Conservation (phyloP, 2,888 invertebrate species). For the Hemicrepidius hirtus region DNA sequence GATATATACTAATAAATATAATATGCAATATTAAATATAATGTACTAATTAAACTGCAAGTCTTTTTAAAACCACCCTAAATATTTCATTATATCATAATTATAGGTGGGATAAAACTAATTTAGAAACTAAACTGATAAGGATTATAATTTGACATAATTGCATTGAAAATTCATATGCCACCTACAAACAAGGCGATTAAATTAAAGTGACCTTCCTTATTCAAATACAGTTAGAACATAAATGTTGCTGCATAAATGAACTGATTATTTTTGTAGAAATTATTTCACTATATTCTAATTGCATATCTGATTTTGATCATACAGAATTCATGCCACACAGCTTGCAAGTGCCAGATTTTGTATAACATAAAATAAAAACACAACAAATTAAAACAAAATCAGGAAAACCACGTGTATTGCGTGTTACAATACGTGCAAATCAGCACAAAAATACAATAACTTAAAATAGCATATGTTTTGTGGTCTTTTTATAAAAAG, state of each 20-base stretch:
- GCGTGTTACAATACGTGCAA: constrained; percentile 61
- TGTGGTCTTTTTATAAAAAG: constrained; percentile 41
- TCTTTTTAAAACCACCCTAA: too few relatives aligned
- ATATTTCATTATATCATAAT: too few relatives aligned
- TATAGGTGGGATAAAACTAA: too few relatives aligned
- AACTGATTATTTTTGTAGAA: too few relatives aligned
- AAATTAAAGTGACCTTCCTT: too few relatives aligned
- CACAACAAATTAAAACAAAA: constrained; percentile 58
- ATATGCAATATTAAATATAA: constrained; percentile 29
- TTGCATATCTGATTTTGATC: constrained; percentile 46
- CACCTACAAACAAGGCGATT: too few relatives aligned
- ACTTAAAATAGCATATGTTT: constrained; percentile 59
- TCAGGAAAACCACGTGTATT: constrained; percentile 51
- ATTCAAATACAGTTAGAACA: too few relatives aligned
- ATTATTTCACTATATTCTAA: not conserved
- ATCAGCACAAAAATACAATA: constrained; percentile 60
- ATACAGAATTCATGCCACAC: constrained; percentile 52
- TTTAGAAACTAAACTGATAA: too few relatives aligned
- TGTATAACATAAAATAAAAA: constrained; percentile 61
- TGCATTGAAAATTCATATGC: too few relatives aligned
- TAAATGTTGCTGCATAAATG: too few relatives aligned
- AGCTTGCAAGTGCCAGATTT: constrained; percentile 55
- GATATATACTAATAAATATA: constrained; percentile 4
- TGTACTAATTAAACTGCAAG: too few relatives aligned
- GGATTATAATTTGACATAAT: too few relatives aligned